Base-by-base conservation (phyloP, 2,888 invertebrate species). In the Temnothorax ravouxi region DNA sequence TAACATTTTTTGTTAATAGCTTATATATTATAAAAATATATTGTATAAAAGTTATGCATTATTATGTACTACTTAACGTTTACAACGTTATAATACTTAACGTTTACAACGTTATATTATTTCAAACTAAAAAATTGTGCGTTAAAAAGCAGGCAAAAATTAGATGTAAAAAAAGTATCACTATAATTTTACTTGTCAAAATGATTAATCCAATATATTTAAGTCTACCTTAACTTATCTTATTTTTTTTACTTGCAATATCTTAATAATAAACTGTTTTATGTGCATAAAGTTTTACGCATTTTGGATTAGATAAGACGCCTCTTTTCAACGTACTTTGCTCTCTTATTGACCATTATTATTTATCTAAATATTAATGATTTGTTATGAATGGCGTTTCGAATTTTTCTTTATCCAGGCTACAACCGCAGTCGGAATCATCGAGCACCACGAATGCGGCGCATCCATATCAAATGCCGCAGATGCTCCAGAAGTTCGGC, bases 381-480 rank as follows among this genome's bases (percentile, higher is more conserved):
- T 62, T 61, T 29, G 13, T 21, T 79, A 47, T 72, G 29, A 86
- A 76, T 44, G 1, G 21, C 18, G 9, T 21, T 29, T 29, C 4
- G n/a, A 61, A 77, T 50, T 79, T 62, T 21, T 34, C 15, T 44
- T 83, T 85, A 86, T 82, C 13, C 88, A 95, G 95, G 95, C 90
- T 95, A 74, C 94, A 94, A 82, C 93, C 94, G 9, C 94, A 94
- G 80, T 93, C 94, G 64, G 95, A 95, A 54, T 93, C 94, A 38
- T 88, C 92, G n/a, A 92, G 92, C 76, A 91, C 92, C 56, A 91
- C 93, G 50, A 96, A 96, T 86, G 96, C 96, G 86, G 96, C 96
- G 88, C 97, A 97, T 95, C 97, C 97, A 1, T 97, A 97, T 95
- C 95, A 97, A 92, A 96, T 97, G 95, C 96, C 97, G 62, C 97